These are phyloP conservation scores for Ispidina picta DNA, from an alignment of 2,797 vertebrate species.

Conservation along the genomic window DNA sequence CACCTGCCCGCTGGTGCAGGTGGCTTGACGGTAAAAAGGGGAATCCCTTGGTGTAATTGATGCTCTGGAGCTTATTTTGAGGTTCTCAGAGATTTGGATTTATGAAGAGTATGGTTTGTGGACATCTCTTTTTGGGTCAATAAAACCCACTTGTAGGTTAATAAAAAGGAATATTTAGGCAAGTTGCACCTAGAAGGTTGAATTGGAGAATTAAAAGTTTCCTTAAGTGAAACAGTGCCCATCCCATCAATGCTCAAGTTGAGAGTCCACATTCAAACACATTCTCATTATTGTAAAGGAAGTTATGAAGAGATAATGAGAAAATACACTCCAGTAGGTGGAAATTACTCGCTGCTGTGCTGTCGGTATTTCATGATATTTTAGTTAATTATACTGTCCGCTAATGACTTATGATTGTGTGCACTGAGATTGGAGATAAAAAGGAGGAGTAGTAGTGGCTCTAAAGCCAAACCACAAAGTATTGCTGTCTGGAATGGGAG, in stretches of 20 bases:
- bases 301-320: background rate
- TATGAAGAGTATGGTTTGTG: accelerated
- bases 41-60: background rate
- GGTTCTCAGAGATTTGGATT: background rate
- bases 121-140: background rate
- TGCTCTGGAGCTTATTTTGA: background rate
- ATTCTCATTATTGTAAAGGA: background rate
- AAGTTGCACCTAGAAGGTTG: background rate
- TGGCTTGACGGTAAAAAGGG: background rate
- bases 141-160: background rate
- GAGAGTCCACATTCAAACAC: background rate
- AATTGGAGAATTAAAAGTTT: background rate
- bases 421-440: background rate
- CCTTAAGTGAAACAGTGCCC: background rate
- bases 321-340: background rate
- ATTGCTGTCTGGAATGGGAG: background rate
- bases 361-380: background rate
- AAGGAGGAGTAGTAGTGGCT: background rate
- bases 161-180: background rate
- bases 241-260: background rate
- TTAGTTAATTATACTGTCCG: slow-evolving; percentile 36
- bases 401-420: background rate
- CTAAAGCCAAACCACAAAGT: background rate
- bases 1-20: too few species aligned
- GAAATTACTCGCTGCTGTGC: slow-evolving; percentile 41